Evolutionary conservation across 2,797 vertebrate genomes (phyloP).

Genomic region (Toxotes lorentzi): DNA sequence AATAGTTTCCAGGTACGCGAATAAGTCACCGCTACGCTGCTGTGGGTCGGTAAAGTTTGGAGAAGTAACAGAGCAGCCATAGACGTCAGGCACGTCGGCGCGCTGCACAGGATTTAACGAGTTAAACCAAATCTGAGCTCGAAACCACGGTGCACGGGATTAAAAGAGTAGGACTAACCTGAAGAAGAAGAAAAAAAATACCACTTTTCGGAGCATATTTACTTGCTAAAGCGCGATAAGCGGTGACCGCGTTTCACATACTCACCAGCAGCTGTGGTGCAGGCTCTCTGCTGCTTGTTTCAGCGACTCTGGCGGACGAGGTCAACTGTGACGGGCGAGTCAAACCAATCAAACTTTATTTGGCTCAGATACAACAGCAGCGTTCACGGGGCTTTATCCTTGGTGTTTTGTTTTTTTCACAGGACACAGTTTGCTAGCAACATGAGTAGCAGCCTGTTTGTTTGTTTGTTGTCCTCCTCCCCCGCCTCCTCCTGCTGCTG

Average conservation of each 20-base stretch:
- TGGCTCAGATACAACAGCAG: neutral
- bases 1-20: fast-evolving
- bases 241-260: neutral
- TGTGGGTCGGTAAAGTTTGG: slow-evolving; percentile 27
- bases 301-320: slow-evolving; percentile 1
- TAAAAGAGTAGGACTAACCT: no score
- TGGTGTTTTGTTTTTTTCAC: neutral
- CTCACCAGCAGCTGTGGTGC: slow-evolving; percentile 61
- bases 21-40: neutral
- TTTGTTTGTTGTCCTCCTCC: neutral
- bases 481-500: slow-evolving; percentile 1
- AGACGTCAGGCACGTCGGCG: slow-evolving; percentile 10
- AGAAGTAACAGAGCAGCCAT: slow-evolving; percentile 22
- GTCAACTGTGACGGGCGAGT: slow-evolving; percentile 13
- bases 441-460: neutral
- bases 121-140: neutral
- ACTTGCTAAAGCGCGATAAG: neutral
- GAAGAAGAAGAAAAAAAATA: neutral
- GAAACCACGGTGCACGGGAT: neutral
- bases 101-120: neutral
- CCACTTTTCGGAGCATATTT: fast-evolving
- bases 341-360: neutral
- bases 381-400: neutral
- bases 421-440: neutral
- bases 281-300: slow-evolving; percentile 2